phyloP scores from a whole-genome alignment of 2,113 vertebrate species.

The Piaya cayana region DNA sequence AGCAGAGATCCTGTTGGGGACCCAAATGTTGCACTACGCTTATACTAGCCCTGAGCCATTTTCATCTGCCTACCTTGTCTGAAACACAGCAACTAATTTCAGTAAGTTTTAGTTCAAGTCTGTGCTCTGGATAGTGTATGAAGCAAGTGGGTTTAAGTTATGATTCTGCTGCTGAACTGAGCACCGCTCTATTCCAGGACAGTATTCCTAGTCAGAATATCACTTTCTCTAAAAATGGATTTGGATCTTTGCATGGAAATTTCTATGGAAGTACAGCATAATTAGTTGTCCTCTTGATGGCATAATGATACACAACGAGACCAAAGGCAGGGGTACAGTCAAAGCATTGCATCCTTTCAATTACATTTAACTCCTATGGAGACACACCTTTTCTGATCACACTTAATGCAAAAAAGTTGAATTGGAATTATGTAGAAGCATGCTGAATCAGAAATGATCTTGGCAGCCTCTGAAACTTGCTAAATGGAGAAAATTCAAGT shows the following conservation, averaged over 20 bases:
- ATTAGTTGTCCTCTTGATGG: neutral
- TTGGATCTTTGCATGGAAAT: neutral
- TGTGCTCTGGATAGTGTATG: fast-evolving
- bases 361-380: neutral
- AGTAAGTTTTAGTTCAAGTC: neutral
- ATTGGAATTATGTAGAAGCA: neutral
- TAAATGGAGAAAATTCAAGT: neutral
- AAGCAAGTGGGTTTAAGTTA: neutral
- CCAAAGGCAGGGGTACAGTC: neutral
- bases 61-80: neutral
- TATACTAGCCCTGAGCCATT: neutral
- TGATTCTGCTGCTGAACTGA: neutral
- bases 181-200: neutral
- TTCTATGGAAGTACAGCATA: neutral
- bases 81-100: neutral
- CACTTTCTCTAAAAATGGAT: neutral
- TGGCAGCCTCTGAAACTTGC: neutral
- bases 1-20: neutral
- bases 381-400: neutral
- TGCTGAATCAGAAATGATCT: neutral
- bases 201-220: neutral
- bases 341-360: neutral
- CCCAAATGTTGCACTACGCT: neutral
- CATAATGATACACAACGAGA: neutral
- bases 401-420: neutral